phyloP scores from a whole-genome alignment of 2,113 vertebrate species.

The Arothron firmamentum region DNA sequence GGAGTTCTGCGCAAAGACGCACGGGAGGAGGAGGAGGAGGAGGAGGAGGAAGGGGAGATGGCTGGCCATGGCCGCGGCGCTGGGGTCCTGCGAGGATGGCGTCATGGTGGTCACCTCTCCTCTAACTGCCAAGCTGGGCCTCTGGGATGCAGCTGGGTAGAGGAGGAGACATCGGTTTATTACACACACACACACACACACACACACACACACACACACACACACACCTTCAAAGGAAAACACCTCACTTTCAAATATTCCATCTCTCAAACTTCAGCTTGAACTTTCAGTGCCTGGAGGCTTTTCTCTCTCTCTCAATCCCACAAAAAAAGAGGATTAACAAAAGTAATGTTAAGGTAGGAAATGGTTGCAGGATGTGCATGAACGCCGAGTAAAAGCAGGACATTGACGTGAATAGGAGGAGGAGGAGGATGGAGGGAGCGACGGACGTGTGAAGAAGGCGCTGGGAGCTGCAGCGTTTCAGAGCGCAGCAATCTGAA shows the following conservation, averaged over 20 bases:
- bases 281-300: constrained; percentile 27
- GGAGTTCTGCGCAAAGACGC: constrained; percentile 73
- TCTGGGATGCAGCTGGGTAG: constrained; percentile 77
- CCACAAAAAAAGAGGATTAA: constrained; percentile 3
- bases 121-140: constrained; percentile 79
- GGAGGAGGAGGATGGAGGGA: constrained; percentile 16
- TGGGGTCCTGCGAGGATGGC: constrained; percentile 74
- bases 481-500: constrained; percentile 20
- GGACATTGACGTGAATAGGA: constrained; percentile 22
- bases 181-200: constrained; percentile 17
- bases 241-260: constrained; percentile 35
- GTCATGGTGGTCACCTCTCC: constrained; percentile 85
- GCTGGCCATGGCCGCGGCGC: constrained; percentile 74
- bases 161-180: constrained; percentile 22
- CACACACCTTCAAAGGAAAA: constrained; percentile 31
- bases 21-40: constrained; percentile 67
- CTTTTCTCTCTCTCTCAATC: constrained; percentile 4
- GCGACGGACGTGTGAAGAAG: constrained; percentile 3
- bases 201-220: constrained; percentile 21
- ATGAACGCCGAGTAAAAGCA: constrained; percentile 28
- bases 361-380: constrained; percentile 22
- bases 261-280: constrained; percentile 10
- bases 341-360: constrained; percentile 16
- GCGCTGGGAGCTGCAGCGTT: neutral
- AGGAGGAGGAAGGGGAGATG: constrained; percentile 61